Percentiles rank a stretch among this genome's conserved stretches.
Conservation (phyloP, 2,888 invertebrate species). For the Euphydryas editha region DNA sequence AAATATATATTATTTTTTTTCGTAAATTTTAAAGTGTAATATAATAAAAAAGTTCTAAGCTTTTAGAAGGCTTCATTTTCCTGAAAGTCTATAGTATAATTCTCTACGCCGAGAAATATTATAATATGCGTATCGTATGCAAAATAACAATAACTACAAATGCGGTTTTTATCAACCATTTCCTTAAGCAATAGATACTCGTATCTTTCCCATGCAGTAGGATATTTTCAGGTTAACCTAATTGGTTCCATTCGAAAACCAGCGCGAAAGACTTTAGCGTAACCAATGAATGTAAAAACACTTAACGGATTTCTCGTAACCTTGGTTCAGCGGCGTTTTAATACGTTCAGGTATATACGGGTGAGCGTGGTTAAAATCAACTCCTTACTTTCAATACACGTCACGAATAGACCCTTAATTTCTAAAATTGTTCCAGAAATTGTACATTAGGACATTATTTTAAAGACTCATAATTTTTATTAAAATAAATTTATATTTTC, state of each 20-base stretch:
- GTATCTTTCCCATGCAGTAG: neutral
- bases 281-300: constrained; percentile 15
- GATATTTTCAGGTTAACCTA: neutral
- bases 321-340: constrained; percentile 17
- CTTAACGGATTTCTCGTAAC: constrained; percentile 18
- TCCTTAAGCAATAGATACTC: neutral
- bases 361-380: neutral
- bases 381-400: constrained; percentile 15
- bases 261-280: neutral
- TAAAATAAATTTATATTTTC: no score
- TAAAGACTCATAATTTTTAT: no score
- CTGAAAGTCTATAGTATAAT: no score
- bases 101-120: no score
- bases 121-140: no score
- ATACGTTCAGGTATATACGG: constrained; percentile 11
- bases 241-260: neutral
- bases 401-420: neutral
- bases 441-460: neutral
- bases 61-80: no score
- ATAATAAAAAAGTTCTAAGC: no score
- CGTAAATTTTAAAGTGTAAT: no score
- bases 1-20: no score
- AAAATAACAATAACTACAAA: no score
- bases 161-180: no score
- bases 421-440: neutral